These are phyloP conservation scores for Caenorhabditis imperialis DNA, from an alignment of 2,888 invertebrate genomes.

Conservation along the genomic window DNA sequence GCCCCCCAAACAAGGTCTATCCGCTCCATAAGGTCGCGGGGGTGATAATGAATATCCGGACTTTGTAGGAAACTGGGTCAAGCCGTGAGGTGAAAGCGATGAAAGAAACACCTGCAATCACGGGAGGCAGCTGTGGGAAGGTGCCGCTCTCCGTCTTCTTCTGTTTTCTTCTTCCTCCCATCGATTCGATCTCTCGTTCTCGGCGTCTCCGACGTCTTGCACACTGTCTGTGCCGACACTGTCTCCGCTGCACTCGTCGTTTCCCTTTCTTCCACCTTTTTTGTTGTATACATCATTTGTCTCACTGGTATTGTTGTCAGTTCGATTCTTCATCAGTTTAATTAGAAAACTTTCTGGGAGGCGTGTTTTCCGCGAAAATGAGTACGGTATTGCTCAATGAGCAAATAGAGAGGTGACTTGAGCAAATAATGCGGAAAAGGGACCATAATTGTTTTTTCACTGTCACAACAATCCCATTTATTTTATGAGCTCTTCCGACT, in stretches of 20 bases:
- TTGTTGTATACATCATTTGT: background rate
- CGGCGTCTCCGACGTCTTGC: constrained; percentile 19
- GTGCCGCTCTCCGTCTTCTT: background rate
- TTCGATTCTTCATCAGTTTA: background rate
- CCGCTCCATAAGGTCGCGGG: too few species aligned
- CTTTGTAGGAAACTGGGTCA: constrained; percentile 45
- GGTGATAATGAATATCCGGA: too few species aligned
- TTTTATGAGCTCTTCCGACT: constrained; percentile 25
- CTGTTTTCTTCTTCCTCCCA: constrained; percentile 10
- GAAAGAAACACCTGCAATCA: constrained; percentile 35
- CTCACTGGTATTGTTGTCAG: background rate
- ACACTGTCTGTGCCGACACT: constrained; percentile 16
- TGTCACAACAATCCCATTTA: constrained; percentile 13
- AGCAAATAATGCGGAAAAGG: too few species aligned
- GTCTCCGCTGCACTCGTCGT: constrained; percentile 7
- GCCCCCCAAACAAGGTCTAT: too few species aligned
- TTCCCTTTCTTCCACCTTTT: background rate
- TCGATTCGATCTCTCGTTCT: constrained; percentile 35
- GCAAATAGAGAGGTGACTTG: too few species aligned
- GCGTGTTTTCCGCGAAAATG: too few species aligned
- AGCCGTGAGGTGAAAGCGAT: constrained; percentile 32
- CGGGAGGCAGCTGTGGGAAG: background rate
- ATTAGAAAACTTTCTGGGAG: too few species aligned
- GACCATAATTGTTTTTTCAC: too few species aligned
- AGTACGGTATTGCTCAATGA: too few species aligned